phyloP scores from a whole-genome alignment of 2,113 vertebrate genomes.

The Cinclus mexicanus region DNA sequence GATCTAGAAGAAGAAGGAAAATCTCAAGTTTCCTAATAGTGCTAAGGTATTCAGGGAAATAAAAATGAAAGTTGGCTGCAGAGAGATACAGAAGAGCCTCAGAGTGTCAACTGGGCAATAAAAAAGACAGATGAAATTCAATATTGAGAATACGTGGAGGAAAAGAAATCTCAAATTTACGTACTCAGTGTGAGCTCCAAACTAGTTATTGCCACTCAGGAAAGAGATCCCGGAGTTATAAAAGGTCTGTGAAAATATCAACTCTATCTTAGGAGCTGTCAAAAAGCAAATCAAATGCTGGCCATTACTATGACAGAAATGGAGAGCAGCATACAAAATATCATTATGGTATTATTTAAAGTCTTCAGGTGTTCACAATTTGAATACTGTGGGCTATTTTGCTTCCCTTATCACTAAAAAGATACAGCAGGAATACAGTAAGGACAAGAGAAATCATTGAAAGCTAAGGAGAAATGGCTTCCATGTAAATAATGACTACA shows the following conservation, averaged over 20 bases:
- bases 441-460: slow-evolving; percentile 21
- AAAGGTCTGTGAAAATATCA: slow-evolving; percentile 53
- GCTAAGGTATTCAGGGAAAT: neutral
- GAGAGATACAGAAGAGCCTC: slow-evolving; percentile 8
- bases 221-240: slow-evolving; percentile 51
- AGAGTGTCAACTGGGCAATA: slow-evolving; percentile 8
- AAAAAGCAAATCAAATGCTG: slow-evolving; percentile 51
- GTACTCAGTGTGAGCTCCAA: slow-evolving; percentile 28
- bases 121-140: slow-evolving; percentile 61
- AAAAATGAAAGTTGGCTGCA: slow-evolving; percentile 9
- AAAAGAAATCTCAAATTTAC: slow-evolving; percentile 52
- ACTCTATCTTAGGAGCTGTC: slow-evolving; percentile 40
- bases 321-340: slow-evolving; percentile 16
- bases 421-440: neutral
- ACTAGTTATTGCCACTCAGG: slow-evolving; percentile 39
- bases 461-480: neutral
- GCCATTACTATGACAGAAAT: slow-evolving; percentile 43
- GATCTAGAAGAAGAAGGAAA: neutral
- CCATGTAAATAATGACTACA: neutral
- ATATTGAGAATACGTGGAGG: slow-evolving; percentile 3
- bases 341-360: slow-evolving; percentile 38
- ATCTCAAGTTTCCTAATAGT: neutral
- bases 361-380: slow-evolving; percentile 4
- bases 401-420: neutral
- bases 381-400: neutral